Conservation (phyloP, 2,797 vertebrate genomes). For the Megaceryle alcyon region DNA sequence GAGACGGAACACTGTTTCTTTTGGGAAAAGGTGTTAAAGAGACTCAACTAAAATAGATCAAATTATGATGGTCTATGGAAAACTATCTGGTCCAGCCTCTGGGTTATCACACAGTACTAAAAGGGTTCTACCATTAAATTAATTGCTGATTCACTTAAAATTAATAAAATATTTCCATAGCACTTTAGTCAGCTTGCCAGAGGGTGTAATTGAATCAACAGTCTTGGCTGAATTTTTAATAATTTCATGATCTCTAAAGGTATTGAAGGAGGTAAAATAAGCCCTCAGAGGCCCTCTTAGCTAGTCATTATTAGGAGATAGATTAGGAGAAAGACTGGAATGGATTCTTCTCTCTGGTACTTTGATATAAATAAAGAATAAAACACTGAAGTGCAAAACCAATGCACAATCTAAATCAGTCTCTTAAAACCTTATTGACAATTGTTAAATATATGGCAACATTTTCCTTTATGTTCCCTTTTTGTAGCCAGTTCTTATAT, state of each 20-base stretch:
- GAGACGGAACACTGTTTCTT: background rate
- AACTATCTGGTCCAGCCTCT: background rate
- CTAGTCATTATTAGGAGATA: background rate
- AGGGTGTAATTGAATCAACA: conserved; percentile 56
- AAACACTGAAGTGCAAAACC: background rate
- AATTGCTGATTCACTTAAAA: conserved; percentile 28
- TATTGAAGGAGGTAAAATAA: background rate
- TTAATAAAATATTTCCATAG: conserved; percentile 52
- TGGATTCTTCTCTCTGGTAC: background rate
- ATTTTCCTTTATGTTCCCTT: background rate
- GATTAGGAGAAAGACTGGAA: background rate
- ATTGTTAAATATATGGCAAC: background rate
- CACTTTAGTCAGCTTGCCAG: conserved; percentile 40
- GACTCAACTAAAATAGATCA: background rate
- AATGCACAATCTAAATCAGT: background rate
- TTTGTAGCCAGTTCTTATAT: background rate
- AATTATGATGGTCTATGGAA: background rate
- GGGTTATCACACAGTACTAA: background rate
- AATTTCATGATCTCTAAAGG: conserved; percentile 23
- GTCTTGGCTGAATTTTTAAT: conserved; percentile 39
- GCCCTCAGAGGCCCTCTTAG: background rate
- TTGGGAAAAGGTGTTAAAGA: background rate
- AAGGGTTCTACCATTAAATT: conserved; percentile 1
- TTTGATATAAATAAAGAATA: background rate
- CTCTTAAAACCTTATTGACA: background rate